These are phyloP conservation scores for Glyptemys insculpta DNA, from an alignment of 2,797 vertebrate genomes.

Conservation along the genomic window DNA sequence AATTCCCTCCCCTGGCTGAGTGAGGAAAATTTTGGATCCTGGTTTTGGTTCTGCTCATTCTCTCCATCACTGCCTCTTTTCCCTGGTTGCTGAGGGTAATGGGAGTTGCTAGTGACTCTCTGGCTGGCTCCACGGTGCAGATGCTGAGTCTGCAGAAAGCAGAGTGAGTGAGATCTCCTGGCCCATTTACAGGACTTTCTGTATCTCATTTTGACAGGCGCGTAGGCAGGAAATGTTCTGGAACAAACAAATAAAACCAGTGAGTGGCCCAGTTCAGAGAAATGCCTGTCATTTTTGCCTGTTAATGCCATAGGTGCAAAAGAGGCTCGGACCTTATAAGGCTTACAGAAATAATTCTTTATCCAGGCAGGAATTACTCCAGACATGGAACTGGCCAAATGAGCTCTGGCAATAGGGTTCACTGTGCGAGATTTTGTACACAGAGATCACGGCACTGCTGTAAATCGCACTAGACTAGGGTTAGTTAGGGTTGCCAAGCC, in stretches of 20 bases:
- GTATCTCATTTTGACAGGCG: constrained; percentile 32
- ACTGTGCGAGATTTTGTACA: not conserved
- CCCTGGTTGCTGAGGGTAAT: not conserved
- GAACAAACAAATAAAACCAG: constrained; percentile 15
- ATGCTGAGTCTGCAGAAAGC: not conserved
- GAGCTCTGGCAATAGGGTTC: not conserved
- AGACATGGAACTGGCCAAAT: not conserved
- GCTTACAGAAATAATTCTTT: not conserved
- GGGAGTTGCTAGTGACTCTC: not conserved
- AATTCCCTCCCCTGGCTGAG: not conserved
- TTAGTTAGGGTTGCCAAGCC: too few relatives aligned
- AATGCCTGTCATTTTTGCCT: not conserved
- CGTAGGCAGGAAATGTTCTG: constrained; percentile 22
- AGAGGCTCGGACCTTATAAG: not conserved
- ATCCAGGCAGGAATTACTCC: not conserved
- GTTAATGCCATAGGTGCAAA: not conserved
- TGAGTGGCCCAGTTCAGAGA: not conserved
- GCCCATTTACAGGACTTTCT: not conserved
- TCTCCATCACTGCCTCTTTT: not conserved
- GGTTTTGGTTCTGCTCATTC: not conserved
- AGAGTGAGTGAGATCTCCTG: not conserved
- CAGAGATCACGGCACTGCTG: not conserved
- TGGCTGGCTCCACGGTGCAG: not conserved
- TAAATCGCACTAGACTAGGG: not conserved
- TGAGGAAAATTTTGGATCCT: not conserved